A percentile compares a stretch with the other conserved stretches of the same genome.
Evolutionary conservation across 1,140 invertebrate species (phyloP).

Genomic region (Eupristina koningsbergeri): DNA sequence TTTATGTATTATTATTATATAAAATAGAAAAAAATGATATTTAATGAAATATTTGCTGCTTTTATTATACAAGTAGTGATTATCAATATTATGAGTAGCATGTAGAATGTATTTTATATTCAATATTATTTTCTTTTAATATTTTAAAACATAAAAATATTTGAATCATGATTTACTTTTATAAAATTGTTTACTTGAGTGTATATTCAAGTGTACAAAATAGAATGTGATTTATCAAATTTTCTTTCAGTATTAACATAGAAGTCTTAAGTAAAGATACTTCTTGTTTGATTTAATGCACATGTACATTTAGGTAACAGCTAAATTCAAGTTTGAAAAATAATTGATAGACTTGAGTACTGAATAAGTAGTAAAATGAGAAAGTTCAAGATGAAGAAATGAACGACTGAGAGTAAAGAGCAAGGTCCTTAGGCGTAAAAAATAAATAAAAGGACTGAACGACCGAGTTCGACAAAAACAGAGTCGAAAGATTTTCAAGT

Average conservation of each 20-base stretch:
- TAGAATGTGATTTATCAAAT: background rate
- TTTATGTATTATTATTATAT: too few relatives aligned
- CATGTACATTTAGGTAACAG: background rate
- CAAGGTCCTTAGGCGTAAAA: background rate
- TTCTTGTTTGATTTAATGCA: background rate
- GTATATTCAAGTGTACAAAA: background rate
- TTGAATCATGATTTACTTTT: too few relatives aligned
- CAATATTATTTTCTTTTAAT: too few relatives aligned
- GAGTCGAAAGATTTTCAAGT: conserved; percentile 13
- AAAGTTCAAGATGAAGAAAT: background rate
- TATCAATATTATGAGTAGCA: too few relatives aligned
- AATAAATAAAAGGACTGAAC: background rate
- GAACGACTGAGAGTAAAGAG: background rate
- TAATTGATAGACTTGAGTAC: background rate
- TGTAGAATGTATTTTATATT: too few relatives aligned
- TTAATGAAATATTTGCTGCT: too few relatives aligned
- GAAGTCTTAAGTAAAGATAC: background rate
- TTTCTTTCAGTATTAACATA: background rate
- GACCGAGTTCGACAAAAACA: background rate
- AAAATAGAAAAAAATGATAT: too few relatives aligned
- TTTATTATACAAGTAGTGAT: too few relatives aligned
- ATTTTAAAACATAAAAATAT: too few relatives aligned
- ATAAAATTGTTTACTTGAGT: too few relatives aligned
- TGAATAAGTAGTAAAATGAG: background rate
- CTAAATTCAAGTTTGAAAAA: background rate